Conservation (phyloP, 2,113 vertebrate species). For the Canis aureus region DNA sequence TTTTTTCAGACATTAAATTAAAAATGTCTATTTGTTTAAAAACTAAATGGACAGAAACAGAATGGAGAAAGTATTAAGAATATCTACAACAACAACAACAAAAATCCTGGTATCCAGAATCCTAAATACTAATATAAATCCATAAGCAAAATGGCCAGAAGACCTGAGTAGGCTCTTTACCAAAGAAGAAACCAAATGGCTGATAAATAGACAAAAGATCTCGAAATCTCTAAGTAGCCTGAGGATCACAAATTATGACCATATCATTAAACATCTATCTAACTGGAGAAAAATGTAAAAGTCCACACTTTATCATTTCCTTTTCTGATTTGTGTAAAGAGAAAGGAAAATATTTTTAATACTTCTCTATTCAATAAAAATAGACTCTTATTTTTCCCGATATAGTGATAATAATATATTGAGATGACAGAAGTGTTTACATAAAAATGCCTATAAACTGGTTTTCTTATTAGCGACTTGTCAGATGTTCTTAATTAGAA, state of each 20-base stretch:
- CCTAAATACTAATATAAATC: neutral
- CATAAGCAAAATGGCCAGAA: neutral
- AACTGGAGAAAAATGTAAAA: neutral
- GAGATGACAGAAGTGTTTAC: neutral
- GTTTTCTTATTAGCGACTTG: constrained; percentile 14
- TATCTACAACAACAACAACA: neutral
- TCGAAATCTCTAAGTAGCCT: neutral
- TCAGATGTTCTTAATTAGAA: constrained; percentile 40
- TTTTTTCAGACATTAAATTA: neutral
- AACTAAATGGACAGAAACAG: neutral
- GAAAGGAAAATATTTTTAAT: neutral
- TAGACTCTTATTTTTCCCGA: neutral
- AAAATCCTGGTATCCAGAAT: neutral
- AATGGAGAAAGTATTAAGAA: neutral
- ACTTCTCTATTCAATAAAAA: neutral
- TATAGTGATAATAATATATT: neutral
- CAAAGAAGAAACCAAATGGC: neutral
- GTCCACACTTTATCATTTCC: neutral
- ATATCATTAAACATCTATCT: neutral
- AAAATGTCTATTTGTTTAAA: neutral
- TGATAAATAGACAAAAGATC: neutral
- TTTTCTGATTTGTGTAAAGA: neutral
- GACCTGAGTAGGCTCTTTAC: neutral
- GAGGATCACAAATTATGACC: neutral
- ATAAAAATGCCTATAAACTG: neutral